A percentile compares a stretch with the other conserved stretches of the same genome.
These are phyloP conservation scores for Loripinus fragilis DNA, from an alignment of 2,888 invertebrate species.

Conservation along the genomic window DNA sequence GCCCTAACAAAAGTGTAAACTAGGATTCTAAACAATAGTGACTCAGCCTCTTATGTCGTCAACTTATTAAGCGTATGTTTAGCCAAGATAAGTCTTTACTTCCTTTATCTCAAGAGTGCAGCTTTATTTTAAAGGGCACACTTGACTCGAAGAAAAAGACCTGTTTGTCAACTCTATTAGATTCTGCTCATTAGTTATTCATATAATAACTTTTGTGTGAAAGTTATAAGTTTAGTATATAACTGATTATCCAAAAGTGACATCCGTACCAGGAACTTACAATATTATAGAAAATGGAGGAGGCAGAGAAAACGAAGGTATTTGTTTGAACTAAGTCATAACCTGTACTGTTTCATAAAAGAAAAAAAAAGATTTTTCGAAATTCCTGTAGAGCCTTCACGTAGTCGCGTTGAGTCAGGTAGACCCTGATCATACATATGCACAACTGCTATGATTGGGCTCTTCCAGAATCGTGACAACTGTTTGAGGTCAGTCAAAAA, in stretches of 20 bases:
- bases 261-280: background rate
- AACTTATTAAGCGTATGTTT: slow-evolving; percentile 14
- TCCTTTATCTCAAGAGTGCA: slow-evolving; percentile 1
- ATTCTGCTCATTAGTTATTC: background rate
- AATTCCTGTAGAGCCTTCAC: too few species aligned
- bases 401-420: too few species aligned
- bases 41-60: background rate
- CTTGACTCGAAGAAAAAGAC: slow-evolving; percentile 8
- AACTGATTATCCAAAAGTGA: background rate
- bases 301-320: background rate
- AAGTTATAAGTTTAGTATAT: background rate
- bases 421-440: too few species aligned
- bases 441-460: too few species aligned
- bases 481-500: too few species aligned
- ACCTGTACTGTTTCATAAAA: too few species aligned
- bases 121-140: slow-evolving; percentile 13
- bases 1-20: background rate
- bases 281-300: background rate
- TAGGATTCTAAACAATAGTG: slow-evolving; percentile 10
- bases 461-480: too few species aligned
- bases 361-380: too few species aligned
- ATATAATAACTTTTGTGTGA: slow-evolving; percentile 10
- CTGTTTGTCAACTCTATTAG: background rate
- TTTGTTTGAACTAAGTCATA: too few species aligned
- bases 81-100: background rate